Evolutionary conservation across 2,113 vertebrate species (phyloP), one percentile per base, ranked within the genome.

Genomic region (Apodemus sylvaticus): DNA sequence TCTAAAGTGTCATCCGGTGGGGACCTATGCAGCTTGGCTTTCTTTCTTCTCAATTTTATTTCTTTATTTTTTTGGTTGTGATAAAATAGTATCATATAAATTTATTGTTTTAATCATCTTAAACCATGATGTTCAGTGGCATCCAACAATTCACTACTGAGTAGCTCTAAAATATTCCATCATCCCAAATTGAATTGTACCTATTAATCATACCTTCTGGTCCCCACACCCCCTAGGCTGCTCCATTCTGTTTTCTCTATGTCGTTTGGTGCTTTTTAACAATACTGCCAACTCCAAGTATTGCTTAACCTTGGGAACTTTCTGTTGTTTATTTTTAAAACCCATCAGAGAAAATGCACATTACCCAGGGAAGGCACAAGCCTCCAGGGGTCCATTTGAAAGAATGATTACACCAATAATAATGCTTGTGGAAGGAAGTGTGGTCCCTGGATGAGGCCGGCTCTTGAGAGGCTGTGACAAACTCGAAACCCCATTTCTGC

Each of bases 401-500:
- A 98, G 98, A 96, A 97, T 97, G 96, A 97, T 95, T 97, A 94
- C 95, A 83, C 96, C 97, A 97, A 97, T 98, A 97, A 97, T 55
- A 96, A 93, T 77, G 85, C 93, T 70, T 74, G 73, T 87, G 94
- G 94, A 91, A 94, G 86, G 92, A 78, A 95, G 83, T 93, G 53
- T 83, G 86, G 96, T 96, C 62, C 97, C 94, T n/a, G 29, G 94
- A 93, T 31, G 77, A 89, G 96, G 22, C 19, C 73, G 76, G 26
- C 60, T 90, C 29, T 94, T 1, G 19, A 86, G 89, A 29, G 73
- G 82, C 74, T 20, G 5, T 86, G 94, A 94, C 96, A 97, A 93
- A 89, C 86, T 89, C 26, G 79, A 89, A 89, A 74, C 82, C 83
- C 12, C 31, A 7, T 96, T 98, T 95, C 97, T 98, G 91, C 96